Conservation (phyloP, 1,140 invertebrate species). For the Caenorhabditis remanei region DNA sequence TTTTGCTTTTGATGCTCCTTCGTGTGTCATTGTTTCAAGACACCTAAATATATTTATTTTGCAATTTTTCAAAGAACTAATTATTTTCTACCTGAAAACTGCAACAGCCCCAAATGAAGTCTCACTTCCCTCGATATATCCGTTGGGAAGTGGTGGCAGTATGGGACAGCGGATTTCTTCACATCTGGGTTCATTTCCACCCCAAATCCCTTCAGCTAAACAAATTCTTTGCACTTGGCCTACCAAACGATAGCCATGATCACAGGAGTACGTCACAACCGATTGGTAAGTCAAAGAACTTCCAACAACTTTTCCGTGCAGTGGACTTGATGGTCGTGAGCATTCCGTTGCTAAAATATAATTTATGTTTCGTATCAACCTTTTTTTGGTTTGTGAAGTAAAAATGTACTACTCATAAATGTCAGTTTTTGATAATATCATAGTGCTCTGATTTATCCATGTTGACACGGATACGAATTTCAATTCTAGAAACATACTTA, state of each 20-base stretch:
- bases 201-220: slow-evolving; percentile 92
- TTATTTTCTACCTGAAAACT: slow-evolving; percentile 82
- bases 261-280: slow-evolving; percentile 89
- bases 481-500: no score
- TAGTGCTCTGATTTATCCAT: no score
- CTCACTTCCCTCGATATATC: slow-evolving; percentile 92
- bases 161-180: slow-evolving; percentile 95
- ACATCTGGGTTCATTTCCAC: slow-evolving; percentile 87
- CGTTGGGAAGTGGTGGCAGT: slow-evolving; percentile 90
- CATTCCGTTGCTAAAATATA: slow-evolving; percentile 75
- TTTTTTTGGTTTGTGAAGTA: neutral
- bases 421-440: no score
- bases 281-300: slow-evolving; percentile 88
- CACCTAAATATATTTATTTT: slow-evolving; percentile 82
- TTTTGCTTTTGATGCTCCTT: slow-evolving; percentile 85
- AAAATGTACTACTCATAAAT: no score
- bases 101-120: slow-evolving; percentile 90
- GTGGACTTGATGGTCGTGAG: slow-evolving; percentile 72
- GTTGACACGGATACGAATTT: no score
- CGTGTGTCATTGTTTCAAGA: slow-evolving; percentile 90
- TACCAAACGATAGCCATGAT: slow-evolving; percentile 91
- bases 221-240: slow-evolving; percentile 89
- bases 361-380: neutral
- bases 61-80: no score
- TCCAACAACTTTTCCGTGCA: slow-evolving; percentile 85